phyloP scores from a whole-genome alignment of 2,113 vertebrate genomes.

The Stegostoma tigrinum region DNA sequence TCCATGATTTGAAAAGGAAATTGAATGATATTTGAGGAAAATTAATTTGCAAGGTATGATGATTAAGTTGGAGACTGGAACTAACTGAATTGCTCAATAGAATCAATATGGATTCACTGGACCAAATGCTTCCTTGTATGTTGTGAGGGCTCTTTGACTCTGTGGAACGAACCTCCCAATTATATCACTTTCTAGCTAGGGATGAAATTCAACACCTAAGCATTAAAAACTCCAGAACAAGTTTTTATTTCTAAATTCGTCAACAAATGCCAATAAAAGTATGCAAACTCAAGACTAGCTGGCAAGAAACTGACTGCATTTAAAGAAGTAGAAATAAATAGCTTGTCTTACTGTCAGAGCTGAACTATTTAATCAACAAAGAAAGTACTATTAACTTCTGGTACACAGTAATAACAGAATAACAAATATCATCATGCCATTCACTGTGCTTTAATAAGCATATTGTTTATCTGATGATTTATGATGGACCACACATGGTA shows the following conservation, averaged over 20 bases:
- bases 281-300: background rate
- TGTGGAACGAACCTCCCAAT: background rate
- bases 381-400: slow-evolving; percentile 3
- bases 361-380: slow-evolving; percentile 3
- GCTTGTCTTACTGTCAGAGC: background rate
- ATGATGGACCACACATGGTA: background rate
- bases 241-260: background rate
- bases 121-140: background rate
- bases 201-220: background rate
- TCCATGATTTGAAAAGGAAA: background rate
- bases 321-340: background rate
- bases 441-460: background rate
- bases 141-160: background rate
- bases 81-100: background rate
- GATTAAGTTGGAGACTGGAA: background rate
- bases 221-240: background rate
- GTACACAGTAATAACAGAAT: background rate
- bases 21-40: background rate
- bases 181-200: background rate
- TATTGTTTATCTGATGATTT: background rate
- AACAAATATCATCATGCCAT: background rate
- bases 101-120: background rate
- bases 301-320: background rate
- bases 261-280: slow-evolving; percentile 22
- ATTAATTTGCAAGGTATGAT: background rate